These are phyloP conservation scores for Thereuonema tuberculata DNA, from an alignment of 1,140 invertebrate genomes.

Conservation along the genomic window DNA sequence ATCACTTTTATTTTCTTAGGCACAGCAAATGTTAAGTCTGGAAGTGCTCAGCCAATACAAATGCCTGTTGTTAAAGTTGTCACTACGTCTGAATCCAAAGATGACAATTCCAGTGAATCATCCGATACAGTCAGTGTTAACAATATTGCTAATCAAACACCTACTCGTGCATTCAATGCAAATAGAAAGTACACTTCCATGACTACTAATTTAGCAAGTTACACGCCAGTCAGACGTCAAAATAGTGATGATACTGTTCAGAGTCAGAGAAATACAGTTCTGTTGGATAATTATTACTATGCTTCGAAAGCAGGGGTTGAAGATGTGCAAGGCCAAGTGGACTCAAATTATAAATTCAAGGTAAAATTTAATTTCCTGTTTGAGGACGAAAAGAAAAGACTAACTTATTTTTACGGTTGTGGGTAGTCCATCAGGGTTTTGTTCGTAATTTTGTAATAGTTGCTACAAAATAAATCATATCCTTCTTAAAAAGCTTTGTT, in stretches of 20 bases:
- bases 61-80: not conserved
- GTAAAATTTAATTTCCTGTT: conserved; percentile 19
- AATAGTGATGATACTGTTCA: not conserved
- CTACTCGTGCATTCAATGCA: too few relatives aligned
- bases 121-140: not conserved
- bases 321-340: conserved; percentile 4
- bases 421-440: too few relatives aligned
- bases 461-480: not conserved
- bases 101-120: not conserved
- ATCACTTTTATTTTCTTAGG: too few relatives aligned
- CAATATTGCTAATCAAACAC: too few relatives aligned
- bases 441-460: too few relatives aligned
- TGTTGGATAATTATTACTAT: conserved; percentile 33
- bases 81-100: too few relatives aligned
- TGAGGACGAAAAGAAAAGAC: too few relatives aligned
- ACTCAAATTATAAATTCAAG: conserved; percentile 30
- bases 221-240: not conserved
- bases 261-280: conserved; percentile 12
- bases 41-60: not conserved
- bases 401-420: too few relatives aligned
- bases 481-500: too few relatives aligned
- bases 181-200: too few relatives aligned
- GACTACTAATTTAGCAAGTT: not conserved
- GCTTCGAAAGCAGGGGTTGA: conserved; percentile 27
- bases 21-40: not conserved